phyloP scores from a whole-genome alignment of 2,888 invertebrate genomes.

The Crepidodera aurea region DNA sequence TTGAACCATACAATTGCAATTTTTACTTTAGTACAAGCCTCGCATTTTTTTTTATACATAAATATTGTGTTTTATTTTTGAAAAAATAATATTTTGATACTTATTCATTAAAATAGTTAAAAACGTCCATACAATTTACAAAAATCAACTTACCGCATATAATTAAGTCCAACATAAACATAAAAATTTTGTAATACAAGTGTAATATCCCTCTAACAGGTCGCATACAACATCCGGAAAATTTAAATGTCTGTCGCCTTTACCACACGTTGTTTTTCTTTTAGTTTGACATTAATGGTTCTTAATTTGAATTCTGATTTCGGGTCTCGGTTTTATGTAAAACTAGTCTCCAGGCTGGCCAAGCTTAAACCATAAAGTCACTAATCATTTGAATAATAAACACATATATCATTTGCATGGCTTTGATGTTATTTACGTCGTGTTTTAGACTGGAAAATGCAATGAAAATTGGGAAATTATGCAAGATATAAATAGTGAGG shows the following conservation, averaged over 20 bases:
- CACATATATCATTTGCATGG: constrained; percentile 36
- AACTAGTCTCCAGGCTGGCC: constrained; percentile 28
- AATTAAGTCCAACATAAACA: no score
- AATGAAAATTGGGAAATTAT: constrained; percentile 24
- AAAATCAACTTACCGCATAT: no score
- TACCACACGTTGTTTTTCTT: constrained; percentile 10
- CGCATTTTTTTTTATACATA: no score
- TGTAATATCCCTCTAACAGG: neutral
- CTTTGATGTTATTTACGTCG: constrained; percentile 36
- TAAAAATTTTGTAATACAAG: no score
- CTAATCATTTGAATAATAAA: constrained; percentile 39
- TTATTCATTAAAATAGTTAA: no score
- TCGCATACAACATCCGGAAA: constrained; percentile 3
- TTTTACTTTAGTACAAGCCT: no score
- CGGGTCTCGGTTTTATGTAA: constrained; percentile 27
- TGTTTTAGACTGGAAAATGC: constrained; percentile 26
- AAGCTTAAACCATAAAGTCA: constrained; percentile 27
- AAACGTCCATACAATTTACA: no score
- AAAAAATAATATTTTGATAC: no score
- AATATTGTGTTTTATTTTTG: no score
- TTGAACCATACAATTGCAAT: no score
- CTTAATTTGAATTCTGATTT: constrained; percentile 31
- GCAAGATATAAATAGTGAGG: neutral
- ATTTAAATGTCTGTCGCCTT: constrained; percentile 12
- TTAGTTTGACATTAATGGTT: constrained; percentile 14